Conservation (phyloP, 2,888 invertebrate species). For the Oegoconia quadripuncta region DNA sequence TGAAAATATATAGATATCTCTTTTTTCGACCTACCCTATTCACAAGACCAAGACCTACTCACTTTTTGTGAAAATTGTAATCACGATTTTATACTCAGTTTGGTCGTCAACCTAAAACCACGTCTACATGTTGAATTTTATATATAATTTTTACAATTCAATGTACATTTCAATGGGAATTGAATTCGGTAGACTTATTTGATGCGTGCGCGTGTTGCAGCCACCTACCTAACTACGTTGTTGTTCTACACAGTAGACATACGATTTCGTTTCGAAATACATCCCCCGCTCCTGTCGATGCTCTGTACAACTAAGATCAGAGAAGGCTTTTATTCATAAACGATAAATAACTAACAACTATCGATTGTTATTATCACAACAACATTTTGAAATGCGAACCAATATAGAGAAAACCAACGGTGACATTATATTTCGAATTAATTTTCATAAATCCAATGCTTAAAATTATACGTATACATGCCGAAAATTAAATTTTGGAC, state of each 20-base stretch:
- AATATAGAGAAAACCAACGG: constrained; percentile 42
- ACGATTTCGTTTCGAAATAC: constrained; percentile 76
- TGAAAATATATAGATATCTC: background rate
- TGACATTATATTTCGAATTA: constrained; percentile 68
- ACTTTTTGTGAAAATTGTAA: no score
- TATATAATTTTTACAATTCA: no score
- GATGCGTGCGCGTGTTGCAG: constrained; percentile 31
- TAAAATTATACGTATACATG: constrained; percentile 68
- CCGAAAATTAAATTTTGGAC: constrained; percentile 66
- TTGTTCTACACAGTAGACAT: constrained; percentile 79
- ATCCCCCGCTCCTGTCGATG: constrained; percentile 52
- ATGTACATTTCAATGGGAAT: no score
- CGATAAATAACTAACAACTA: constrained; percentile 3
- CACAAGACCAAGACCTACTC: no score
- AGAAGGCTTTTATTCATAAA: constrained; percentile 5
- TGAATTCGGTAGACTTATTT: background rate
- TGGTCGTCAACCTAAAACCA: no score
- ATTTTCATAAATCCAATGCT: constrained; percentile 45
- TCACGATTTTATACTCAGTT: no score
- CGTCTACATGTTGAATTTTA: no score
- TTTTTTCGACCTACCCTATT: no score
- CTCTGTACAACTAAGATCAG: constrained; percentile 34
- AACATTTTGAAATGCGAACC: constrained; percentile 24
- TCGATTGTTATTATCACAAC: constrained; percentile 28
- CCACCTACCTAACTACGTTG: constrained; percentile 63